A percentile compares a stretch with the other conserved stretches of the same genome.
Evolutionary conservation across 2,888 invertebrate genomes (phyloP).

Genomic region (Dichetophora obliterata): DNA sequence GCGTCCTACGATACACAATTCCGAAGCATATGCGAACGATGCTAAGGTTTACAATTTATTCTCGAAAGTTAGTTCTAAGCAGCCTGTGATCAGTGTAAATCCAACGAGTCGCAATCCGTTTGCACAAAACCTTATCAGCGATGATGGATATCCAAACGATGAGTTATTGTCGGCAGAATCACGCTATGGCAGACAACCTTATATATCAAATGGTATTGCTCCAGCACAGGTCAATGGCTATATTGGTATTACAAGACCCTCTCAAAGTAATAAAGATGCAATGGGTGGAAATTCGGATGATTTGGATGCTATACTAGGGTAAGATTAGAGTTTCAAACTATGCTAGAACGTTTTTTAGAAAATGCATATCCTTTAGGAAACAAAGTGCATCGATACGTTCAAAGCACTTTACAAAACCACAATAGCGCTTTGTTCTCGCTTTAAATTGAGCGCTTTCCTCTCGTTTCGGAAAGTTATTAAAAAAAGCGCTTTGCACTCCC

Average conservation of each 20-base stretch:
- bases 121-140: slow-evolving; percentile 48
- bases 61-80: slow-evolving; percentile 60
- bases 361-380: too few relatives aligned
- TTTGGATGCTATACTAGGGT: slow-evolving; percentile 83
- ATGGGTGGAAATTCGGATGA: slow-evolving; percentile 71
- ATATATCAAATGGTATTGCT: slow-evolving; percentile 17
- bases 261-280: slow-evolving; percentile 5
- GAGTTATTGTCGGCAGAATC: slow-evolving; percentile 54
- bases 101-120: slow-evolving; percentile 54
- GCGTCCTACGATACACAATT: slow-evolving; percentile 52
- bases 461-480: too few relatives aligned
- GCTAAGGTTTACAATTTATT: slow-evolving; percentile 66
- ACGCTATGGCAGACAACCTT: slow-evolving; percentile 27
- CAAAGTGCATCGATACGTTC: too few relatives aligned
- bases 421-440: too few relatives aligned
- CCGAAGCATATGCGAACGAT: slow-evolving; percentile 43
- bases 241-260: slow-evolving; percentile 12
- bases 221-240: slow-evolving; percentile 21
- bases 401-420: too few relatives aligned
- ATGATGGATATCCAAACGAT: slow-evolving; percentile 47
- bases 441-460: too few relatives aligned
- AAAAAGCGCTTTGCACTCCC: too few relatives aligned
- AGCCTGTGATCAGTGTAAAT: slow-evolving; percentile 45
- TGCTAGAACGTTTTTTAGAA: too few relatives aligned
- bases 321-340: slow-evolving; percentile 53